Base-by-base conservation (phyloP, 2,888 invertebrate genomes). In the Netelia fuscicornis region DNA sequence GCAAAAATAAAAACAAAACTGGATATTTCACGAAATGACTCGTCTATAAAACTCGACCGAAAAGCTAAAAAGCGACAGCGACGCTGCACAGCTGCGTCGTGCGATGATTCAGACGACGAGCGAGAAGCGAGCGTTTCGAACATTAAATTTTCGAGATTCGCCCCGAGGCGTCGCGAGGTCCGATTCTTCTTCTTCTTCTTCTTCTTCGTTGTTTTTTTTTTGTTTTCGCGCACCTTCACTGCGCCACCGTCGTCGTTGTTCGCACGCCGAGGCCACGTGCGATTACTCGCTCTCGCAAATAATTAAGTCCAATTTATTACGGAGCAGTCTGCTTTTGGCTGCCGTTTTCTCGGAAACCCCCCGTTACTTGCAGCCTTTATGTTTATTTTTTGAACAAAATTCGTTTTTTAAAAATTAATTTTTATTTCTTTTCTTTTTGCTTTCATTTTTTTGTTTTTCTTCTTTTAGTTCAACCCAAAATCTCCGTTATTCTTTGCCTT, bases 281-380 rank as follows among this genome's bases (percentile, higher is more conserved):
- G 79, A 56, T 79, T 71, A 71, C 62, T 54, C 71, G 56, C 79
- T 30, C 70, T 79, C 58, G 72, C 67, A 56, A 30, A 80, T 80
- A 80, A 80, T 80, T 74, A 80, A 80, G 72, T 74, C 74, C 70
- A 76, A 77, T 82, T 78, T 82, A 78, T 82, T 78, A 56, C 77
- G 56, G 78, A 65, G 48, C 77, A 71, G 56, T 58, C 72, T 44
- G 67, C 42, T 58, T 44, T 65, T 67, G 65, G 67, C 72, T 80
- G 72, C 65, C 58, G 72, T 72, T 58, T 72, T 67, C 37, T 10
- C n/a, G 54, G 54, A 17, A 64, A 58, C 8, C 48, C 1, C 5
- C 5, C 9, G 37, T 17, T 17, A 17, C 17, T 17, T 0, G 17
- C 17, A 17, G 17, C 17, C 17, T 17, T 17, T 17, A 17, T 17